Base-by-base conservation (phyloP, 1,140 invertebrate genomes). In the Drosophila saltans region DNA sequence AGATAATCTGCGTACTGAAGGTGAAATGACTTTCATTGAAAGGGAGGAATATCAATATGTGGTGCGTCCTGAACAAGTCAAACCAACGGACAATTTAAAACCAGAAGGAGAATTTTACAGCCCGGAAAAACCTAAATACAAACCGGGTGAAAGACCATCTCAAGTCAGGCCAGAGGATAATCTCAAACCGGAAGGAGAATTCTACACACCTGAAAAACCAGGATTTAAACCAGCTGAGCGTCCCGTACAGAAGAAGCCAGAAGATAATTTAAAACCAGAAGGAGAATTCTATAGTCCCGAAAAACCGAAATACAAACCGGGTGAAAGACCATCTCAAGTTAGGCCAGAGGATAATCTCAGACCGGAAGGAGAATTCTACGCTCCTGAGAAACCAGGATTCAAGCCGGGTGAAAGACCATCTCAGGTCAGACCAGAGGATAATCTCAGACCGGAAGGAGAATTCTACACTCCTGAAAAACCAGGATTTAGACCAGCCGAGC, bases 111-210 rank as follows among this genome's bases (percentile, higher is more conserved):
- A 62, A 8, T 62, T 62, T 8, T 62, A 62, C 24, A 43, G 60
- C 16, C 40, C 41, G 0, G 60, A 62, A 2, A 62, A 62, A 5
- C 40, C 60, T 8, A 33, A 59, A 33, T 92, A 78, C 73, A 63
- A 63, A 45, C 83, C 92, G 21, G 94, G 93, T 0, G 95, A 95
- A 69, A 88, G 94, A 60, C 93, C 92, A 62, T 92, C 92, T 33
- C 93, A 93, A 11, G 94, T 92, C 62, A 94, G 60, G 7, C 60
- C 60, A 8, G 60, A 62, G 9, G 60, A 62, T 8, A 62, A 62
- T 62, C 60, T 62, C 92, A 78, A 86, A 28, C 94, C 94, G 67
- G 95, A 95, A 90, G 94, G 95, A 28, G 94, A 95, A 91, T 96
- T 94, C 82, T 93, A 94, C 71, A 45, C 60, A 30, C 60, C 60